Base-by-base conservation (phyloP, 2,797 vertebrate genomes). In the Chanos chanos region DNA sequence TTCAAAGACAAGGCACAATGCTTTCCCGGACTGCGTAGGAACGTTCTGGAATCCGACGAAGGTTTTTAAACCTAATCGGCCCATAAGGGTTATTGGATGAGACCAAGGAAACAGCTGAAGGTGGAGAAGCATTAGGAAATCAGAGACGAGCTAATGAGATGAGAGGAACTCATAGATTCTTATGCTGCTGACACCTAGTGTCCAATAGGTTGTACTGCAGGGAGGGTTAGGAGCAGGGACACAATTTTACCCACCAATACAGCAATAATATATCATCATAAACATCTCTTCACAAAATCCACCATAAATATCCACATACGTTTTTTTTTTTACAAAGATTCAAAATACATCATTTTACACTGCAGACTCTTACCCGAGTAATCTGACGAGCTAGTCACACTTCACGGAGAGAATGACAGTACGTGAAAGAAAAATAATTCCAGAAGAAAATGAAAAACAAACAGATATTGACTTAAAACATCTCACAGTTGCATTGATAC, bases 171-270 rank as follows among this genome's bases (percentile, higher is more conserved):
- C 9, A 31, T 31, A 69, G 53, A 54, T 47, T 43, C 43, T 66
- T 52, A 47, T 56, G 52, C 50, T 63, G 55, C 61, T 58, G 64
- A 61, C 72, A 64, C 65, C 68, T 71, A 61, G 68, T 68, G 60
- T 56, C 48, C 37, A 8, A n/a, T 10, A 8, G n/a, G 19, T 16
- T 45, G 49, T 40, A 50, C 31, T 49, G 31, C 53, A 59, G 44
- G 18, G 22, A 12, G 10, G n/a, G n/a, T n/a, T 22, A 7, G 2
- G 18, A 34, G 3, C 28, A 28, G 28, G 39, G 16, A 34, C 13
- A 5, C 13, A 22, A n/a, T n/a, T n/a, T n/a, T n/a, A n/a, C n/a
- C n/a, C n/a, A n/a, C n/a, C n/a, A n/a, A n/a, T n/a, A n/a, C n/a
- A n/a, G n/a, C 4, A 21, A 7, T 4, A 43, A 19, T 18, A 22